Evolutionary conservation across 2,797 vertebrate genomes (phyloP), one percentile per base, ranked within the genome.

Genomic region (Distichodus sexfasciatus): DNA sequence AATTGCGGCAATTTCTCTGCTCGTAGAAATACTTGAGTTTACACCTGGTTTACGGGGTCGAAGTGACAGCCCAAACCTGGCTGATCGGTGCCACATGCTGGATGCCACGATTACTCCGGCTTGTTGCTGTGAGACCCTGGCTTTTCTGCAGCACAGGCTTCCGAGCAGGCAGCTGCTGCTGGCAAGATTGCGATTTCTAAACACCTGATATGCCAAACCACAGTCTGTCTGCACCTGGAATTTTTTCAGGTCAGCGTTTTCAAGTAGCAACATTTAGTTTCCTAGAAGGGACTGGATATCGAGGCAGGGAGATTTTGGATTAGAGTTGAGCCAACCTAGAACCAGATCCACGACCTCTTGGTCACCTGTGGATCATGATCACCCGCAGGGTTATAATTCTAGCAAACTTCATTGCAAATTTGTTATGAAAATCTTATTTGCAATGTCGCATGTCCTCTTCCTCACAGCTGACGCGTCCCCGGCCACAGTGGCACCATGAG

Each of bases 401-500:
- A 35, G 31, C 31, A 35, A 4, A 4, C 4, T 10, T 35, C 8
- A 35, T 35, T 4, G 31, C 8, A 4, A 35, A 35, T 35, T 35
- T 10, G 31, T 35, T 10, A 35, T 35, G 31, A 35, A 35, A 35
- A 4, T 35, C 8, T 35, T 10, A 35, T 4, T 10, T 35, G 31
- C 31, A 4, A 4, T 35, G 4, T 35, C 8, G 8, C 4, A 24
- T 47, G 46, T 15, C 0, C 12, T 2, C 26, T 2, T n/a, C n/a
- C n/a, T n/a, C n/a, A n/a, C n/a, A 76, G 67, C 77, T 70, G 21
- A 65, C 67, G 61, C 81, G 81, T 80, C 63, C 67, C 68, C 76
- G 38, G 38, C 72, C 69, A 61, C 64, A 44, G 73, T 15, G 71
- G 64, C 82, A 87, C 71, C 87, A 96, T 96, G 94, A 96, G 95